Evolutionary conservation across 2,888 invertebrate genomes (phyloP).

Genomic region (Aphodius sticticus): DNA sequence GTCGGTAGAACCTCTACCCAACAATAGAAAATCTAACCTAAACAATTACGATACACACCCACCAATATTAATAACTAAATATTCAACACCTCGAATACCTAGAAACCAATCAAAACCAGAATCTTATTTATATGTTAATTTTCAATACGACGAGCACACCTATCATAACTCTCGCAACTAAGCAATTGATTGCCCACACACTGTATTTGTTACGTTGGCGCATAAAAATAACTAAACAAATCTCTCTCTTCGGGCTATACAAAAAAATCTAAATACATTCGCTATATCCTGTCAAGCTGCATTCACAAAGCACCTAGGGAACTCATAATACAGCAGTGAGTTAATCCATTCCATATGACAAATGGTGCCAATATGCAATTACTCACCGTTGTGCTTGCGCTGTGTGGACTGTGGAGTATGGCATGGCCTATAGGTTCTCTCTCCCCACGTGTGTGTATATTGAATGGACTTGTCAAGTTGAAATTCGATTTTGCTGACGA

Average conservation of each 20-base stretch:
- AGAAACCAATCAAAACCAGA: not conserved
- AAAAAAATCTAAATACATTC: too few relatives aligned
- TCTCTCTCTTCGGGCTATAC: not conserved
- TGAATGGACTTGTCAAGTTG: not conserved
- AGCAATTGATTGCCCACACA: not conserved
- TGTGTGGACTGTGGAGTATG: not conserved
- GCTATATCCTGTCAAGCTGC: slow-evolving; percentile 25
- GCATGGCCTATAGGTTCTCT: not conserved
- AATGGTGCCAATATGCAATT: slow-evolving; percentile 54
- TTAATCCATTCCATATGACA: slow-evolving; percentile 53
- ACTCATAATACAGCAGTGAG: slow-evolving; percentile 43
- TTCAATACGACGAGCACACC: not conserved
- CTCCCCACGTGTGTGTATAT: not conserved
- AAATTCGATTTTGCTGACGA: not conserved
- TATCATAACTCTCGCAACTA: not conserved
- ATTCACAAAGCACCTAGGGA: slow-evolving; percentile 30
- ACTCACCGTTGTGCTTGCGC: slow-evolving; percentile 50
- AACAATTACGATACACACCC: not conserved
- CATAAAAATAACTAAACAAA: not conserved
- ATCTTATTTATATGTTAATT: slow-evolving; percentile 4
- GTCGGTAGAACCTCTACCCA: too few relatives aligned
- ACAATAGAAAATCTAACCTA: not conserved
- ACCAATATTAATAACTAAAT: not conserved
- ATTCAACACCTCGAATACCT: not conserved
- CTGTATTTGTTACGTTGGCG: not conserved